Evolutionary conservation across 1,140 invertebrate genomes (phyloP).

Genomic region (Anoplolepis gracilipes): DNA sequence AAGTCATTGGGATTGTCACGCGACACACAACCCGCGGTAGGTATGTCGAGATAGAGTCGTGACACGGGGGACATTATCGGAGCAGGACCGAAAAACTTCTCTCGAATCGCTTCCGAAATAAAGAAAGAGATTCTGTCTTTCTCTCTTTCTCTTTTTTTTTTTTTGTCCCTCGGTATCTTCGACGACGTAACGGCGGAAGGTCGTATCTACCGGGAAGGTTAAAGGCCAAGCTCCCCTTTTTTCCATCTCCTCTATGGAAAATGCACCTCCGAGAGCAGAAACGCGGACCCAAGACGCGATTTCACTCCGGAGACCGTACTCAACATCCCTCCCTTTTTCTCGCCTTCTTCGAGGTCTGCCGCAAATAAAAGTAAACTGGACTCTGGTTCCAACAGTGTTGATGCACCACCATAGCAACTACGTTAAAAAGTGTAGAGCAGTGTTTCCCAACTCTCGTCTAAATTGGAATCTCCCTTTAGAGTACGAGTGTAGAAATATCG

Average conservation of each 20-base stretch:
- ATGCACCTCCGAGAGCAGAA: slow-evolving; percentile 39
- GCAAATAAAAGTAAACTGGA: slow-evolving; percentile 42
- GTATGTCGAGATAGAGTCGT: slow-evolving; percentile 35
- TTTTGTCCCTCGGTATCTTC: slow-evolving; percentile 19
- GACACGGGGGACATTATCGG: slow-evolving; percentile 27
- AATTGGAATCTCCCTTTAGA: not conserved
- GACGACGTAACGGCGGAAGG: slow-evolving; percentile 11
- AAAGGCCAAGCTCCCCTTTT: slow-evolving; percentile 41
- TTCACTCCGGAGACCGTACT: slow-evolving; percentile 46
- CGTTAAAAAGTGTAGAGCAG: slow-evolving; percentile 2
- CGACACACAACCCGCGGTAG: not conserved
- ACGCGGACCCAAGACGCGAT: slow-evolving; percentile 29
- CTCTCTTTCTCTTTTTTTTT: not conserved
- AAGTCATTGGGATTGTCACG: slow-evolving; percentile 25
- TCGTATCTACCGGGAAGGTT: slow-evolving; percentile 51
- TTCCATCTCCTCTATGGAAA: slow-evolving; percentile 49
- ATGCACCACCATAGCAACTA: not conserved
- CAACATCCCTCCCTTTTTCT: slow-evolving; percentile 5
- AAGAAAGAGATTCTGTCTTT: slow-evolving; percentile 26
- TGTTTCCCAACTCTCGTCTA: not conserved
- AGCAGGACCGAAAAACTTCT: slow-evolving; percentile 7
- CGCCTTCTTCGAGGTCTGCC: slow-evolving; percentile 8
- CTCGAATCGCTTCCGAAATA: slow-evolving; percentile 46
- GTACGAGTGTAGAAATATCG: not conserved
- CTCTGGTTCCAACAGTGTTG: not conserved